These are phyloP conservation scores for Monochamus alternatus DNA, from an alignment of 2,888 invertebrate species.

Conservation along the genomic window DNA sequence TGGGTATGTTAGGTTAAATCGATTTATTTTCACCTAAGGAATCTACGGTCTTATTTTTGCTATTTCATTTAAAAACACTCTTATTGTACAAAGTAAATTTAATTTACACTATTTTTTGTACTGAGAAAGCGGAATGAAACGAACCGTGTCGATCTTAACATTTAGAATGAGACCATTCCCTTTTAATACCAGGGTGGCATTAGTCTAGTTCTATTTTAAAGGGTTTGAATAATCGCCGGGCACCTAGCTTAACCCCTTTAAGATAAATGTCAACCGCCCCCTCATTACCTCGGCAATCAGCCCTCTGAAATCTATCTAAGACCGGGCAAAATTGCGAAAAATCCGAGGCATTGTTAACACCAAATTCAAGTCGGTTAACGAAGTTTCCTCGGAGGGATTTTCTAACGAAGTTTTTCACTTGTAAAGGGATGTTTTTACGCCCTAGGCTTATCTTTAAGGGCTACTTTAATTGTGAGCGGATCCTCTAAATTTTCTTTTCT, in stretches of 20 bases:
- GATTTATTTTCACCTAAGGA: too few species aligned
- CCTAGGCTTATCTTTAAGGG: constrained; percentile 71
- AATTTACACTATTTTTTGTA: not conserved
- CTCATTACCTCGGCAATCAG: constrained; percentile 68
- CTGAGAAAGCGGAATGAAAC: constrained; percentile 41
- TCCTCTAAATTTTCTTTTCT: constrained; percentile 64
- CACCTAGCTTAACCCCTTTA: constrained; percentile 69
- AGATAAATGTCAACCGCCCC: constrained; percentile 70
- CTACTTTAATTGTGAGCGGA: constrained; percentile 69
- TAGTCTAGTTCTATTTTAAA: constrained; percentile 69
- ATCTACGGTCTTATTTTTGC: too few species aligned
- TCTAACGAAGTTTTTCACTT: constrained; percentile 68
- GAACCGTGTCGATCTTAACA: constrained; percentile 47
- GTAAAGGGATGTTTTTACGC: constrained; percentile 70
- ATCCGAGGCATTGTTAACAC: constrained; percentile 67
- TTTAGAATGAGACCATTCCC: constrained; percentile 55
- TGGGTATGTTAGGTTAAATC: too few species aligned
- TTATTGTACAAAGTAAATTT: too few species aligned
- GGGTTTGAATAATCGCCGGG: constrained; percentile 70
- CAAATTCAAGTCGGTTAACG: constrained; percentile 62
- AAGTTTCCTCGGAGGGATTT: constrained; percentile 65
- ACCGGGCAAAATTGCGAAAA: constrained; percentile 60
- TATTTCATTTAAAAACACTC: too few species aligned
- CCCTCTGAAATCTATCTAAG: constrained; percentile 63
- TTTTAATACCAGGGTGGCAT: constrained; percentile 68